phyloP scores from a whole-genome alignment of 2,888 invertebrate genomes.

The Ommatoiulus sabulosus region DNA sequence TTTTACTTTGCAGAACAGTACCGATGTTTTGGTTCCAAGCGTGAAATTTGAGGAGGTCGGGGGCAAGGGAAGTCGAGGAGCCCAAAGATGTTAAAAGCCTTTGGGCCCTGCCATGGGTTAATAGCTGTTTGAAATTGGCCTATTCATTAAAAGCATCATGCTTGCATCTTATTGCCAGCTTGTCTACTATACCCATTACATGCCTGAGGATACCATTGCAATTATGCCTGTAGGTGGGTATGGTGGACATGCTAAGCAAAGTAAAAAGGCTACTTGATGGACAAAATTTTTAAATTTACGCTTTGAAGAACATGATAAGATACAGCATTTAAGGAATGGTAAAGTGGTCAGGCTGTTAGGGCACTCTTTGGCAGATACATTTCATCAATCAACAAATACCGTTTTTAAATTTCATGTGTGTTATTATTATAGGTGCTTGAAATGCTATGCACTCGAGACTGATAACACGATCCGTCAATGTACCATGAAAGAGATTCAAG shows the following conservation, averaged over 20 bases:
- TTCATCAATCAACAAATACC: neutral
- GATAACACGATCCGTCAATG: neutral
- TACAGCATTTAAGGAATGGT: neutral
- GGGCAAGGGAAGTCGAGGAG: too few relatives aligned
- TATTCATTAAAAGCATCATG: neutral
- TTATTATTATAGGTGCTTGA: slow-evolving; percentile 61
- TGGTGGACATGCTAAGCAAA: neutral
- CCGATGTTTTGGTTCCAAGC: too few relatives aligned
- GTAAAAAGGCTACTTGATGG: neutral
- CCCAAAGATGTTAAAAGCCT: too few relatives aligned
- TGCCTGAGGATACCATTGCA: neutral
- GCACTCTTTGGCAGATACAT: neutral
- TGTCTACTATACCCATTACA: neutral
- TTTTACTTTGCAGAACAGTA: too few relatives aligned
- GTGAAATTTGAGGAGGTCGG: too few relatives aligned
- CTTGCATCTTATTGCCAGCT: neutral
- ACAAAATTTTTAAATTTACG: neutral
- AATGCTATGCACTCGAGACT: slow-evolving; percentile 58
- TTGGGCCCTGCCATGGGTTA: too few relatives aligned
- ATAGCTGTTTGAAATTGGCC: neutral
- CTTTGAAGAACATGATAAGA: neutral
- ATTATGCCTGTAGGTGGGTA: neutral
- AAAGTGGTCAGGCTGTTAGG: neutral
- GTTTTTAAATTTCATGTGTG: slow-evolving; percentile 62
- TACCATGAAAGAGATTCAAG: neutral